Evolutionary conservation across 2,888 invertebrate species (phyloP).

Genomic region (Napeogenes sylphis): DNA sequence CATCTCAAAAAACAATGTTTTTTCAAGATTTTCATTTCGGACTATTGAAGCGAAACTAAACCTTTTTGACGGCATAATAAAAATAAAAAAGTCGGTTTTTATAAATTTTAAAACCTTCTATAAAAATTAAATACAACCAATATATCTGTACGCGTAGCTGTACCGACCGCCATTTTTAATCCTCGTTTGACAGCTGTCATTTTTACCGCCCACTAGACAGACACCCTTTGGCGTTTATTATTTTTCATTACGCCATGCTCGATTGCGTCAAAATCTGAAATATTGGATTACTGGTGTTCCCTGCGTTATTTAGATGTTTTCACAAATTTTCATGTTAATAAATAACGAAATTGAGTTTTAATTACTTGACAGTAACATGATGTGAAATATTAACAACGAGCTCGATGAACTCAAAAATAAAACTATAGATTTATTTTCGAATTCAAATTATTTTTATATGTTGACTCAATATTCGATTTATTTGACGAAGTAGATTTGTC

Average conservation of each 20-base stretch:
- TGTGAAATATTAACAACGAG: too few relatives aligned
- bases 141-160: slow-evolving; percentile 13
- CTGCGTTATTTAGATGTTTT: slow-evolving; percentile 27
- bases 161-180: slow-evolving; percentile 50
- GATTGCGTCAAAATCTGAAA: slow-evolving; percentile 38
- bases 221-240: slow-evolving; percentile 47
- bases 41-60: background rate
- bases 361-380: too few relatives aligned
- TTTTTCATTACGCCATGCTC: slow-evolving; percentile 46
- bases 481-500: too few relatives aligned
- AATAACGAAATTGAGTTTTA: too few relatives aligned
- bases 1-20: too few relatives aligned
- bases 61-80: background rate
- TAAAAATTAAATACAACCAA: slow-evolving; percentile 8
- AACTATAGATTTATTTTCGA: too few relatives aligned
- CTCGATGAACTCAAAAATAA: too few relatives aligned
- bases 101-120: background rate
- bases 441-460: too few relatives aligned
- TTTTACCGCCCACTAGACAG: slow-evolving; percentile 46
- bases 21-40: too few relatives aligned
- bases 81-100: background rate
- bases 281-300: slow-evolving; percentile 29
- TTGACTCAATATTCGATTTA: too few relatives aligned
- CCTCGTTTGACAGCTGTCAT: slow-evolving; percentile 63
- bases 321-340: background rate